Conservation (phyloP, 2,113 vertebrate genomes). For the Dicerorhinus sumatrensis region DNA sequence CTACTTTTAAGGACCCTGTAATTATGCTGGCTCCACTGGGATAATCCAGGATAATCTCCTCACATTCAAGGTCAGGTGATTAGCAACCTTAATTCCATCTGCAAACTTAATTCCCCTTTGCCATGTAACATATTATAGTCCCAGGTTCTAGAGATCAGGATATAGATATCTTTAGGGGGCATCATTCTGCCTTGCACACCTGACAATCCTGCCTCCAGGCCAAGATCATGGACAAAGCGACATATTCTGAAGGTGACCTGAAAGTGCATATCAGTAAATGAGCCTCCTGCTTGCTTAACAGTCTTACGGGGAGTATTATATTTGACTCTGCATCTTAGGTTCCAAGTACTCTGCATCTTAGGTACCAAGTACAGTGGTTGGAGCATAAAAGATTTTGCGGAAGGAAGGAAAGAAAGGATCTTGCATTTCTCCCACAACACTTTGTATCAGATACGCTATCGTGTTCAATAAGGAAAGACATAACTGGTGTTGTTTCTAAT, state of each 20-base stretch:
- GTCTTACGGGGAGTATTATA: not conserved
- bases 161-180: not conserved
- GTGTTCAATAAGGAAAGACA: not conserved
- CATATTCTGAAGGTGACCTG: not conserved
- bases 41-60: not conserved
- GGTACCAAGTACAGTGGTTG: not conserved
- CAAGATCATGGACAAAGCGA: not conserved
- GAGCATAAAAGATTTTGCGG: not conserved
- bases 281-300: not conserved
- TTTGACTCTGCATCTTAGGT: not conserved
- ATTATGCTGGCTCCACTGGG: fast-evolving
- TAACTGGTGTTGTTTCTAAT: not conserved
- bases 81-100: not conserved
- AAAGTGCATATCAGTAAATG: not conserved
- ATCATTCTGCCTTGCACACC: not conserved
- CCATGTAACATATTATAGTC: not conserved
- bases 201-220: not conserved
- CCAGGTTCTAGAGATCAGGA: not conserved
- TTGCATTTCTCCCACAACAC: not conserved
- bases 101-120: not conserved
- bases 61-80: not conserved
- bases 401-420: not conserved
- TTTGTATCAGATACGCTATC: not conserved
- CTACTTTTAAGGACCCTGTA: not conserved
- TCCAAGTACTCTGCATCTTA: not conserved